Percentiles rank a stretch among this genome's conserved stretches.
Evolutionary conservation across 2,797 vertebrate species (phyloP).

Genomic region (Cirrhinus mrigala): DNA sequence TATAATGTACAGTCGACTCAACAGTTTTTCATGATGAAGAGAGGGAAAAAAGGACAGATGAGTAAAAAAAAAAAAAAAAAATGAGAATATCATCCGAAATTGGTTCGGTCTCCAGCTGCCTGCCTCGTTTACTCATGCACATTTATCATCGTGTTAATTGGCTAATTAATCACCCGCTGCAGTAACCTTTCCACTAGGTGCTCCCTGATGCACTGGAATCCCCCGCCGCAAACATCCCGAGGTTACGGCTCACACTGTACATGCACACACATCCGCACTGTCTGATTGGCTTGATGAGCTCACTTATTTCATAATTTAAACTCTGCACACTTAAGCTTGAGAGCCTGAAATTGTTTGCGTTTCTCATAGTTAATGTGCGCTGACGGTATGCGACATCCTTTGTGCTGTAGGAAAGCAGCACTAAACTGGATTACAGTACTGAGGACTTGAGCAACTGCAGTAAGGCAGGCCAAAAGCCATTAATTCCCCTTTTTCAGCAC

Average conservation of each 20-base stretch:
- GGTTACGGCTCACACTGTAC: background rate
- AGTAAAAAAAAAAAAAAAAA: slow-evolving; percentile 33
- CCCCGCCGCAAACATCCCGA: slow-evolving; percentile 18
- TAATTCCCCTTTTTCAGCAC: slow-evolving; percentile 65
- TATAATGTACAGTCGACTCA: slow-evolving; percentile 51
- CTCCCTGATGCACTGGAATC: slow-evolving; percentile 48
- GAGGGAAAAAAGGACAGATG: slow-evolving; percentile 13
- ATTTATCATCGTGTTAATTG: slow-evolving; percentile 70
- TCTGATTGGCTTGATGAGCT: background rate
- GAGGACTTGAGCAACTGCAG: slow-evolving; percentile 61
- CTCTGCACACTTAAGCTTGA: slow-evolving; percentile 1
- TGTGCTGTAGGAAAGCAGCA: slow-evolving; percentile 62
- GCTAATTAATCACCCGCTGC: slow-evolving; percentile 65
- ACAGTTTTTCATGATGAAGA: slow-evolving; percentile 56
- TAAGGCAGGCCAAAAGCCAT: slow-evolving; percentile 61
- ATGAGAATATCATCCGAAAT: slow-evolving; percentile 49
- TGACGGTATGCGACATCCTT: slow-evolving; percentile 64
- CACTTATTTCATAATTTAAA: slow-evolving; percentile 47
- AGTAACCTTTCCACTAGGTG: slow-evolving; percentile 52
- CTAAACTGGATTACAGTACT: slow-evolving; percentile 67
- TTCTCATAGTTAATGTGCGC: slow-evolving; percentile 58
- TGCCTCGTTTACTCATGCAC: slow-evolving; percentile 53
- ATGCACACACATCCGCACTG: slow-evolving; percentile 13
- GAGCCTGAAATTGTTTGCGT: slow-evolving; percentile 27
- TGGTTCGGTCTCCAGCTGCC: slow-evolving; percentile 53